Percentiles rank a stretch among this genome's conserved stretches.
Evolutionary conservation across 2,113 vertebrate species (phyloP).

Genomic region (Alethe castanea): DNA sequence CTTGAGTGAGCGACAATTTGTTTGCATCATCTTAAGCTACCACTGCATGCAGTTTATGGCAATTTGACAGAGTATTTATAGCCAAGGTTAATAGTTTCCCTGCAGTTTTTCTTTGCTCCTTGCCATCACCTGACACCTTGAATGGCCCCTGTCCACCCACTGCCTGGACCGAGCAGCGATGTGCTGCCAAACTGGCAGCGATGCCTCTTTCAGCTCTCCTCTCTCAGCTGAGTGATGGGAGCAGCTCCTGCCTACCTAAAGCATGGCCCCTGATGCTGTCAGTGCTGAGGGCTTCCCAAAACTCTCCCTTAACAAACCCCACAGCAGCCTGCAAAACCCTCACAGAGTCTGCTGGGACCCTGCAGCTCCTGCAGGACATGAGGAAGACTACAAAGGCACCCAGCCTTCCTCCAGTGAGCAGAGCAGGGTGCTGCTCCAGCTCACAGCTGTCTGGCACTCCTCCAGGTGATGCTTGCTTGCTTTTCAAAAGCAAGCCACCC

Average conservation of each 20-base stretch:
- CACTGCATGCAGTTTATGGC: not conserved
- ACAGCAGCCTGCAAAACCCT: not conserved
- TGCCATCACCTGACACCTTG: conserved; percentile 29
- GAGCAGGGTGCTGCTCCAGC: not conserved
- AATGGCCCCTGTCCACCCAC: conserved; percentile 1
- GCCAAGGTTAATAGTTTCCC: conserved; percentile 10
- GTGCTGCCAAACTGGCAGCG: rapidly evolving
- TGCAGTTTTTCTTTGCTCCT: conserved; percentile 51
- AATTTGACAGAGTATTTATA: conserved; percentile 54
- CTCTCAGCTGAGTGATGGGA: not conserved
- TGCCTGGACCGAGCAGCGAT: rapidly evolving
- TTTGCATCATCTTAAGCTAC: not conserved
- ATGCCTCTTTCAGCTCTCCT: not conserved
- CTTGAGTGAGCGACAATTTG: conserved; percentile 3
- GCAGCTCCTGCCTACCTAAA: not conserved
- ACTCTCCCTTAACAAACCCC: not conserved
- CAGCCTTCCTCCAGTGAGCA: not conserved
- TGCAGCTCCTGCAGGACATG: rapidly evolving
- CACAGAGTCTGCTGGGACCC: not conserved
- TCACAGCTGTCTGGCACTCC: conserved; percentile 1
- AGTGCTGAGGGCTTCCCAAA: not conserved
- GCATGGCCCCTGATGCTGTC: rapidly evolving
- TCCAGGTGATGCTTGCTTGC: conserved; percentile 19
- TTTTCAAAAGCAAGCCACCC: conserved; percentile 7
- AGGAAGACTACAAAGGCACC: not conserved